These are phyloP conservation scores for Melinopterus prodromus DNA, from an alignment of 2,888 invertebrate species.

Conservation along the genomic window DNA sequence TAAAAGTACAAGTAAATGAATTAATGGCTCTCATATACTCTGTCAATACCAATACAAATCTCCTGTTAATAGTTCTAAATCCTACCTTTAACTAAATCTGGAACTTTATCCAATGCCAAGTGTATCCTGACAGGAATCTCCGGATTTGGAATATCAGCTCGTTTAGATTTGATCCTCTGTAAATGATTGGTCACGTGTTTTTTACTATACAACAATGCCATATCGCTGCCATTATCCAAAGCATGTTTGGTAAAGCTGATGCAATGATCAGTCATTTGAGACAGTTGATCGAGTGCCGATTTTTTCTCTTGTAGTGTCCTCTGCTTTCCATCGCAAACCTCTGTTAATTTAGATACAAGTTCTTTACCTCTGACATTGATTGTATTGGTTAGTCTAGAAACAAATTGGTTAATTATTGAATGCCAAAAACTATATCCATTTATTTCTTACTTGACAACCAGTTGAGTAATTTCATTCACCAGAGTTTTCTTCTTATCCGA, in stretches of 20 bases:
- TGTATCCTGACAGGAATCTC: conserved; percentile 87
- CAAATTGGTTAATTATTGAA: background rate
- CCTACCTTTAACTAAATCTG: conserved; percentile 79
- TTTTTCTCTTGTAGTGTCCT: conserved; percentile 86
- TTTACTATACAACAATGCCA: conserved; percentile 85
- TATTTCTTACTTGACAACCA: conserved; percentile 79
- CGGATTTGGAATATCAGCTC: conserved; percentile 89
- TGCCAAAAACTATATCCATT: background rate
- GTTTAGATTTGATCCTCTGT: conserved; percentile 81
- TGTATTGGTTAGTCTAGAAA: conserved; percentile 76
- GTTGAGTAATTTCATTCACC: conserved; percentile 86
- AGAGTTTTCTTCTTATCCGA: conserved; percentile 85
- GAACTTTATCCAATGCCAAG: conserved; percentile 80
- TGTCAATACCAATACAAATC: conserved; percentile 6
- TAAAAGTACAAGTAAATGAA: no score
- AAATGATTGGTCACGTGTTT: conserved; percentile 78
- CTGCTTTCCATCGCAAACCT: conserved; percentile 79
- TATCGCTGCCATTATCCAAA: conserved; percentile 81
- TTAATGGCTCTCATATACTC: background rate
- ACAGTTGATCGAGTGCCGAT: conserved; percentile 80
- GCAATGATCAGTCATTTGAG: conserved; percentile 88
- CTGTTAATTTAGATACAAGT: conserved; percentile 80
- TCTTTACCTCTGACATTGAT: conserved; percentile 86
- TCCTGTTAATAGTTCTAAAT: background rate
- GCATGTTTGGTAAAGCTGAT: conserved; percentile 84